A percentile compares a stretch with the other conserved stretches of the same genome.
phyloP scores from a whole-genome alignment of 2,888 invertebrate genomes.

The Acutogordius australiensis region DNA sequence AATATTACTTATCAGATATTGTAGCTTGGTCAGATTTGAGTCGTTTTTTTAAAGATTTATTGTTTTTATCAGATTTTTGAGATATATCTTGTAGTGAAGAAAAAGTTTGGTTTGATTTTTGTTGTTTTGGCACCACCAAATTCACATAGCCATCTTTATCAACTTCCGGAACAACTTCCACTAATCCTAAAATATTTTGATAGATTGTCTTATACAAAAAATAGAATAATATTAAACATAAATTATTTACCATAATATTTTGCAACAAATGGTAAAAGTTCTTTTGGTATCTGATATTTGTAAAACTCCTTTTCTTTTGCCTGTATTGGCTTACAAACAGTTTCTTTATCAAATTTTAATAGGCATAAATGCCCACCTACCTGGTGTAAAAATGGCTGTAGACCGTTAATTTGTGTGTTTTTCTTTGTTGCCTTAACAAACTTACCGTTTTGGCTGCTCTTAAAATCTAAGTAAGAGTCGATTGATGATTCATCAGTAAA shows the following conservation, averaged over 20 bases:
- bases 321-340: slow-evolving; percentile 3
- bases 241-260: slow-evolving; percentile 7
- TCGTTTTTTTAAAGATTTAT: too few species aligned
- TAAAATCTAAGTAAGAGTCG: neutral
- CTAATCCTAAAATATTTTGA: neutral
- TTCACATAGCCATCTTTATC: slow-evolving; percentile 7
- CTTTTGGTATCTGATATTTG: neutral
- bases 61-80: too few species aligned
- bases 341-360: slow-evolving; percentile 6
- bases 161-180: neutral
- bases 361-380: slow-evolving; percentile 1
- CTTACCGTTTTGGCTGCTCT: too few species aligned
- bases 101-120: too few species aligned
- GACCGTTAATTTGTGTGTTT: too few species aligned
- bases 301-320: neutral
- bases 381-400: slow-evolving; percentile 5
- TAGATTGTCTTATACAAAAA: neutral
- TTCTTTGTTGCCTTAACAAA: too few species aligned
- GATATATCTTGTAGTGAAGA: too few species aligned
- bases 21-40: too few species aligned
- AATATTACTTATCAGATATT: too few species aligned
- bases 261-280: slow-evolving; percentile 7
- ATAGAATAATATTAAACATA: neutral
- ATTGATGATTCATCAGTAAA: neutral
- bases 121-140: neutral